Evolutionary conservation across 2,797 vertebrate species (phyloP), one percentile per base, ranked within the genome.

Genomic region (Uromys caudimaculatus): DNA sequence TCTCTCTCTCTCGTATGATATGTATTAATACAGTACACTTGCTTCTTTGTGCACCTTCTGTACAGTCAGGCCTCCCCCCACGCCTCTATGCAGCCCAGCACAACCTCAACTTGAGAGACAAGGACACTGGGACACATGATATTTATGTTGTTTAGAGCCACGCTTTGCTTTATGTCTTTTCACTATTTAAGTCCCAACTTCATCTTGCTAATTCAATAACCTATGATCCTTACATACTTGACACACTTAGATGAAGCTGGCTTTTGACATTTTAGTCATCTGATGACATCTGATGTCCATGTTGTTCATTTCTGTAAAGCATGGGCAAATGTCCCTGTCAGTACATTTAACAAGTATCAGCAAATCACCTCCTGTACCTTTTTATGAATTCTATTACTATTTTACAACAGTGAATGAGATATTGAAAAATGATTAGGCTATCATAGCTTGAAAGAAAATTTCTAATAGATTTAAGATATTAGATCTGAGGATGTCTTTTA

Each of bases 371-470:
- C 67, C 19, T 10, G 0, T 12, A 6, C 67, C 21, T 56, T 35
- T 86, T 27, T 52, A 5, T 76, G 82, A 90, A 79, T 29, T 76
- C 50, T 71, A 47, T 16, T 50, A 64, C 50, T 47, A 6, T 82
- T 79, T 92, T 64, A 64, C 9, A 44, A 64, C 1, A 87, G n/a
- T 64, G 52, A 95, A 54, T 4, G 44, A 92, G 27, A 93, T 29
- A 76, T 50, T 78, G 9, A 77, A 88, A 97, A 87, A 76, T 77
- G 2, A n/a, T n/a, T 85, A n/a, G 21, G 58, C 6, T 93, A 32
- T 89, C 47, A 60, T 67, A 85, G 89, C 62, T 78, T 89, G 67
- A 94, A 94, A 90, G 54, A 93, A 84, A 90, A 82, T 2, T 64
- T 54, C 82, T 95, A 35, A 50, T 90, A 87, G 24, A 52, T 78